Evolutionary conservation across 1,140 invertebrate genomes (phyloP).

Genomic region (Antheraea mylitta): DNA sequence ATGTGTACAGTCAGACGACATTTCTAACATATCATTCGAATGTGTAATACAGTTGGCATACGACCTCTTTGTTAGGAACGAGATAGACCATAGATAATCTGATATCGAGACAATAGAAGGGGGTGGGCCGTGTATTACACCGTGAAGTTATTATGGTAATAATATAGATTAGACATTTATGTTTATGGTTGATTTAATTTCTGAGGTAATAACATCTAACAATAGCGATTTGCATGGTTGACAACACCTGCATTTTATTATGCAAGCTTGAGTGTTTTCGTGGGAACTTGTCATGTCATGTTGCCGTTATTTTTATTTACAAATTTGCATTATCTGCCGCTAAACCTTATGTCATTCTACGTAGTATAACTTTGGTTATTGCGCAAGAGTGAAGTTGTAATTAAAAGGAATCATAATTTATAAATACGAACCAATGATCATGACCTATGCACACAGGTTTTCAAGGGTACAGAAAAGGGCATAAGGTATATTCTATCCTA

Average conservation of each 20-base stretch:
- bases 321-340: too few species aligned
- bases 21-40: conserved; percentile 11
- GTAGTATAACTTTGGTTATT: too few species aligned
- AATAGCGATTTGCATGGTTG: not conserved
- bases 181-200: conserved; percentile 1
- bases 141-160: conserved; percentile 24
- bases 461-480: too few species aligned
- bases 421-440: too few species aligned
- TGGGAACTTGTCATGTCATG: too few species aligned
- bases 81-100: conserved; percentile 14
- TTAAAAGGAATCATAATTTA: too few species aligned
- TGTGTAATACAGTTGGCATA: conserved; percentile 13
- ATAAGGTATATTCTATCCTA: too few species aligned
- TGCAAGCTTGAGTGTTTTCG: not conserved
- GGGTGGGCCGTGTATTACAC: conserved; percentile 16
- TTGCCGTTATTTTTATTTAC: too few species aligned
- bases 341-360: too few species aligned
- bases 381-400: too few species aligned
- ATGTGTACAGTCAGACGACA: conserved; percentile 1
- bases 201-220: conserved; percentile 12
- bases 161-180: conserved; percentile 3
- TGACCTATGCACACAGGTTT: too few species aligned
- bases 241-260: not conserved
- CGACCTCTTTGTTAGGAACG: conserved; percentile 12
- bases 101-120: conserved; percentile 16